phyloP scores from a whole-genome alignment of 1,140 invertebrate genomes.

The Coelopa frigida region DNA sequence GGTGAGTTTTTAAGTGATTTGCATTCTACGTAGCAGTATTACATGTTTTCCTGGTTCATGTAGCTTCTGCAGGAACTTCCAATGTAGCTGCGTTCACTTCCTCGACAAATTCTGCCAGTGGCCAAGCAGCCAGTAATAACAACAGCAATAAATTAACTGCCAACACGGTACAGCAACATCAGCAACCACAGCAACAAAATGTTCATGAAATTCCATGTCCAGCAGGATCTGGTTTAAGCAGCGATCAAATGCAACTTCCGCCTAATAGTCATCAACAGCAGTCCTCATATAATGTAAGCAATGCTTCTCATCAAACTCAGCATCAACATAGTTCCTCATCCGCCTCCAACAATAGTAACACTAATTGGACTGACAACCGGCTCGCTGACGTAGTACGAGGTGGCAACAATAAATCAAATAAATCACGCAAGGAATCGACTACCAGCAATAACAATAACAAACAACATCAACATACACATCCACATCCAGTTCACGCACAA shows the following conservation, averaged over 20 bases:
- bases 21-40: too few species aligned
- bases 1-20: constrained; percentile 42
- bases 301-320: too few species aligned
- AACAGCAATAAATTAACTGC: constrained; percentile 20
- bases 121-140: constrained; percentile 28
- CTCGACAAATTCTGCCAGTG: constrained; percentile 13
- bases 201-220: too few species aligned
- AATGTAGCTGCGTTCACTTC: constrained; percentile 3
- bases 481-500: not conserved
- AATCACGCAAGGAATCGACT: constrained; percentile 46
- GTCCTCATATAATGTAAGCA: too few species aligned
- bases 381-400: constrained; percentile 72
- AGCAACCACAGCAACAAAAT: constrained; percentile 20
- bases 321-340: too few species aligned
- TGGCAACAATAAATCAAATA: constrained; percentile 22
- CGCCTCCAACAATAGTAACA: too few species aligned
- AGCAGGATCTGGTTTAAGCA: too few species aligned
- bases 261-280: constrained; percentile 10
- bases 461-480: constrained; percentile 21
- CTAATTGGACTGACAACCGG: constrained; percentile 50
- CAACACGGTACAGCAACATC: constrained; percentile 13
- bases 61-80: not conserved
- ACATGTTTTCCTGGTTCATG: too few species aligned
- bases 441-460: constrained; percentile 30
- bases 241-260: not conserved